Evolutionary conservation across 2,797 vertebrate species (phyloP).

Genomic region (Diplodus sargus): DNA sequence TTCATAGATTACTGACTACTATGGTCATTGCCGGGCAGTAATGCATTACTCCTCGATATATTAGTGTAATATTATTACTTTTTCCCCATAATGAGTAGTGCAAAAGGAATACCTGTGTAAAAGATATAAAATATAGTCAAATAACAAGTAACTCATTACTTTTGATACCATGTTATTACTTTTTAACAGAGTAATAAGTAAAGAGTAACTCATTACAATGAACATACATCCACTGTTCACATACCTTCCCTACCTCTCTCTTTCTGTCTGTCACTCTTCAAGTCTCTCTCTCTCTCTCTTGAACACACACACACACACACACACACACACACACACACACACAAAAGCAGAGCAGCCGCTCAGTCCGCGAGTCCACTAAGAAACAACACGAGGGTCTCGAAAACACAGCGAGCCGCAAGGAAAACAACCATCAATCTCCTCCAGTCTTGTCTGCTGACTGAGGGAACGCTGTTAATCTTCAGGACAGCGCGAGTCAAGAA

Average conservation of each 20-base stretch:
- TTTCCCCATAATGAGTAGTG: no score
- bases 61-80: no score
- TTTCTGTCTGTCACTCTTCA: constrained; percentile 22
- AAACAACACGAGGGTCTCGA: constrained; percentile 58
- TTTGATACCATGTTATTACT: no score
- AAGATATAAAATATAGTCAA: no score
- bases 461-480: constrained; percentile 62
- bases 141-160: no score
- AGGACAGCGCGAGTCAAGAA: constrained; percentile 58
- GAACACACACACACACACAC: background rate
- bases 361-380: constrained; percentile 47
- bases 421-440: constrained; percentile 76
- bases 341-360: constrained; percentile 40
- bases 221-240: constrained; percentile 5
- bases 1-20: background rate
- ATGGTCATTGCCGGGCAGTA: no score
- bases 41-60: no score
- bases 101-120: no score
- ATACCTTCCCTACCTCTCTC: background rate
- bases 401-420: constrained; percentile 66
- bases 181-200: no score
- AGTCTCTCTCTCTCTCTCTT: background rate
- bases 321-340: background rate
- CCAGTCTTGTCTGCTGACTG: constrained; percentile 53
- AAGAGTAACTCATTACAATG: background rate